phyloP scores from a whole-genome alignment of 2,797 vertebrate genomes.

The Galaxias olidus region DNA sequence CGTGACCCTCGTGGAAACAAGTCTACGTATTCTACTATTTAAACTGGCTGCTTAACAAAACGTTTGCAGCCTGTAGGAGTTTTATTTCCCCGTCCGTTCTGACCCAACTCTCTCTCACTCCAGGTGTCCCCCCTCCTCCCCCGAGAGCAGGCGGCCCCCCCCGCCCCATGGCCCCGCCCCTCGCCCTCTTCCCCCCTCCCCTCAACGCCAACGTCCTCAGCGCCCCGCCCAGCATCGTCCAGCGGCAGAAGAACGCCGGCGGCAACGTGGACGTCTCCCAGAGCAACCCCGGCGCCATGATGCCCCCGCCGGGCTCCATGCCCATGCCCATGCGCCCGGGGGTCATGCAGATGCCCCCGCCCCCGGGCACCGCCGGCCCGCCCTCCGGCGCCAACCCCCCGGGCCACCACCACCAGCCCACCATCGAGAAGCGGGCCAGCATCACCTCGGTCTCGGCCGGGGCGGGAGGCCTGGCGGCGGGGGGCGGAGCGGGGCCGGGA shows the following conservation, averaged over 20 bases:
- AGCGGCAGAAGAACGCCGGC: slow-evolving; percentile 75
- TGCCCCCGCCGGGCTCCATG: slow-evolving; percentile 66
- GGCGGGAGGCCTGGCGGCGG: slow-evolving; percentile 45
- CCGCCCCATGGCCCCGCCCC: slow-evolving; percentile 82
- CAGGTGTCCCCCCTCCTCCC: slow-evolving; percentile 93
- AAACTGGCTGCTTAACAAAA: background rate
- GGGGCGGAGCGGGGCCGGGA: slow-evolving; percentile 55
- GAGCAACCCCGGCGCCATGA: slow-evolving; percentile 53
- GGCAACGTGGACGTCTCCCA: slow-evolving; percentile 74
- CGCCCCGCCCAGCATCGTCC: slow-evolving; percentile 91
- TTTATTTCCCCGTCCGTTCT: background rate
- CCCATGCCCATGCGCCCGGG: slow-evolving; percentile 62
- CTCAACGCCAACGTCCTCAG: slow-evolving; percentile 92
- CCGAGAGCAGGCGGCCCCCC: slow-evolving; percentile 85
- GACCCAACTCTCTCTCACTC: background rate
- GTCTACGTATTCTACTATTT: background rate
- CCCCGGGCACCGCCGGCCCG: slow-evolving; percentile 68
- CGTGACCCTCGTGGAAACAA: background rate
- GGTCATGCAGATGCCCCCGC: slow-evolving; percentile 77
- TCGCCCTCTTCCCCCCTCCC: slow-evolving; percentile 87
- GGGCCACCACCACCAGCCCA: slow-evolving; percentile 78
- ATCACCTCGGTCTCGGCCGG: slow-evolving; percentile 65
- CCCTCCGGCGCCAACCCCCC: slow-evolving; percentile 39
- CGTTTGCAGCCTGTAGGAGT: background rate
- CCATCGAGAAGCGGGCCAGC: slow-evolving; percentile 94